Percentiles rank a stretch among this genome's conserved stretches.
phyloP scores from a whole-genome alignment of 2,797 vertebrate genomes.

The Sternotherus odoratus region DNA sequence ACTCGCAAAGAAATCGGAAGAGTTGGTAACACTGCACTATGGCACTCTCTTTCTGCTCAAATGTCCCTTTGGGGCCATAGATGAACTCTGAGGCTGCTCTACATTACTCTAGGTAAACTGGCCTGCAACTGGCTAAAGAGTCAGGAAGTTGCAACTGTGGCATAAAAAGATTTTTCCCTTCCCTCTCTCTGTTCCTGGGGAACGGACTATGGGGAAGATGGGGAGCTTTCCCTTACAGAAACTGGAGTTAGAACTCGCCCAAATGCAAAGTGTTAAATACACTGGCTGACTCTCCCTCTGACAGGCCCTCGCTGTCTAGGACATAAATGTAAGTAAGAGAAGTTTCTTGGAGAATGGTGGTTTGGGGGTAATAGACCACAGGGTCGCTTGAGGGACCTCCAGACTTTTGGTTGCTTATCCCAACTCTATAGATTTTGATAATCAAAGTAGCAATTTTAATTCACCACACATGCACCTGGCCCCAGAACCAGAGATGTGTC shows the following conservation, averaged over 20 bases:
- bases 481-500: background rate
- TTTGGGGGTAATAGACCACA: background rate
- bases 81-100: background rate
- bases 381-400: fast-evolving
- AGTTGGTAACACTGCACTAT: background rate
- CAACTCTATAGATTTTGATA: background rate
- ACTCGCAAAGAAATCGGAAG: background rate
- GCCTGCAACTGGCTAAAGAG: background rate
- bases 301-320: background rate
- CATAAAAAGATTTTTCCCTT: background rate
- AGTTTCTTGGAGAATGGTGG: fast-evolving
- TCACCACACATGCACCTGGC: background rate
- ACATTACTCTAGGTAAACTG: background rate
- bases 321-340: fast-evolving
- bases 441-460: background rate
- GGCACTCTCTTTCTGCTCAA: background rate
- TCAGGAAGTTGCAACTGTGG: background rate
- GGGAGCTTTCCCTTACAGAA: too few species aligned
- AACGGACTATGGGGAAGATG: too few species aligned
- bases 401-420: background rate
- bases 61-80: fast-evolving
- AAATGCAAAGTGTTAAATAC: background rate
- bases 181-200: background rate
- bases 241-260: background rate
- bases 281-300: background rate